Conservation (phyloP, 2,888 invertebrate genomes). For the Bedellia somnulentella region DNA sequence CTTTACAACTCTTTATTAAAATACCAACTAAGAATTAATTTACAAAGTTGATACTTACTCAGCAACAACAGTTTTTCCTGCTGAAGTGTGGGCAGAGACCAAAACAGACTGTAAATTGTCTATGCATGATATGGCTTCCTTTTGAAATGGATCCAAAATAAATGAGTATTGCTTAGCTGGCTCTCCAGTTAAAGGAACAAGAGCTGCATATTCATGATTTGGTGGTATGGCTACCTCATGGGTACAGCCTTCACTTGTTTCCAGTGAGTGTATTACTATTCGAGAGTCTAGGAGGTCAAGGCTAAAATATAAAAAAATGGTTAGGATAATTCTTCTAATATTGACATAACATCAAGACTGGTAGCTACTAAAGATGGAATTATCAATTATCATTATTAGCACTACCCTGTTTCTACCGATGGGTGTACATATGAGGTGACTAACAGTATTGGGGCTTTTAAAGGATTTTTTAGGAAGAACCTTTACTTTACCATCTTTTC, state of each 20-base stretch:
- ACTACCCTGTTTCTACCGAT: too few relatives aligned
- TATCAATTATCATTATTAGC: too few relatives aligned
- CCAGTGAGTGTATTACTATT: conserved; percentile 85
- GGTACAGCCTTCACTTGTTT: conserved; percentile 89
- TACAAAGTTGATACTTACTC: conserved; percentile 88
- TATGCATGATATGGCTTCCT: conserved; percentile 93
- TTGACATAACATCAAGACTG: too few relatives aligned
- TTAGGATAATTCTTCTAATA: too few relatives aligned
- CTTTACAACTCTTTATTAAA: too few relatives aligned
- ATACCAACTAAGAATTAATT: too few relatives aligned
- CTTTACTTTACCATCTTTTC: too few relatives aligned
- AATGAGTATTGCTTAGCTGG: conserved; percentile 94
- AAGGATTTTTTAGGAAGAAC: too few relatives aligned
- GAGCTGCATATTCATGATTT: conserved; percentile 73
- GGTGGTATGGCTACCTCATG: conserved; percentile 97
- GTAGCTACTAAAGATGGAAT: too few relatives aligned
- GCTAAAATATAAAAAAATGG: conserved; percentile 35
- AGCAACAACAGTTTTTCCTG: conserved; percentile 99
- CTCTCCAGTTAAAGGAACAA: conserved; percentile 58
- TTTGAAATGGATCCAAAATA: conserved; percentile 96
- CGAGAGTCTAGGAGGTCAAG: conserved; percentile 76
- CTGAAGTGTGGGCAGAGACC: conserved; percentile 98
- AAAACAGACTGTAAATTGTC: conserved; percentile 98
- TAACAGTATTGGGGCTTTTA: too few relatives aligned
- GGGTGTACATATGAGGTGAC: too few relatives aligned